Base-by-base conservation (phyloP, 92 coral and sea anemone genomes). In the Phymanthus crucifer region DNA sequence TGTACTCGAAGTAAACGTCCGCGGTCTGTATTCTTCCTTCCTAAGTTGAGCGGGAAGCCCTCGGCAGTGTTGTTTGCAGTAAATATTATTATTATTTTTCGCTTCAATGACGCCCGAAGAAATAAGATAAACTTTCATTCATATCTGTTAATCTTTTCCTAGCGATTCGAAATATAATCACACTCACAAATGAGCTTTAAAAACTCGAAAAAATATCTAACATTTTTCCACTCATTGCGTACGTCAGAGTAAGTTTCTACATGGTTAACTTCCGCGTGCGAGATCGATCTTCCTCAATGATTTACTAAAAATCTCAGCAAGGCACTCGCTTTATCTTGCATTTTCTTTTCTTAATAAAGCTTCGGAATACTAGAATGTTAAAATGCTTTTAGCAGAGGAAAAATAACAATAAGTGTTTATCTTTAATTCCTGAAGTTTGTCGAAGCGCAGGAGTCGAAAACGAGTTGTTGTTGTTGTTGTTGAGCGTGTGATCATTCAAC, bases 271-370 rank as follows among this genome's bases (percentile, higher is more conserved):
- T 61, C 68, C 68, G 68, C 35, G 68, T 61, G 14, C 14, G 29
- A 1, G 17, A 7, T 61, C 29, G 68, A 61, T 61, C 19, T 61
- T 61, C 34, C 68, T 26, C 34, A 61, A 27, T 27, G 13, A 61
- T 61, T 9, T 24, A 61, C 64, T 61, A 6, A 61, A 61, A 61
- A 24, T 61, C 36, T 29, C 68, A 61, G 68, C 68, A 61, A 61
- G 68, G 29, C 4, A 9, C 68, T 61, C 68, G 10, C 9, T 61
- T 26, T 11, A 61, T 61, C 68, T 12, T 34, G 4, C 68, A 27
- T 2, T 24, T 61, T 24, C 32, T 29, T 61, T 27, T 26, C 29
- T 61, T 61, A 61, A 61, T 61, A 61, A 61, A 61, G 36, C 34
- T 61, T 34, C 29, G 34, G 11, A 61, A 26, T 0, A 0, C 6